Conservation (phyloP, 2,113 vertebrate genomes). For the Scolopax mira region DNA sequence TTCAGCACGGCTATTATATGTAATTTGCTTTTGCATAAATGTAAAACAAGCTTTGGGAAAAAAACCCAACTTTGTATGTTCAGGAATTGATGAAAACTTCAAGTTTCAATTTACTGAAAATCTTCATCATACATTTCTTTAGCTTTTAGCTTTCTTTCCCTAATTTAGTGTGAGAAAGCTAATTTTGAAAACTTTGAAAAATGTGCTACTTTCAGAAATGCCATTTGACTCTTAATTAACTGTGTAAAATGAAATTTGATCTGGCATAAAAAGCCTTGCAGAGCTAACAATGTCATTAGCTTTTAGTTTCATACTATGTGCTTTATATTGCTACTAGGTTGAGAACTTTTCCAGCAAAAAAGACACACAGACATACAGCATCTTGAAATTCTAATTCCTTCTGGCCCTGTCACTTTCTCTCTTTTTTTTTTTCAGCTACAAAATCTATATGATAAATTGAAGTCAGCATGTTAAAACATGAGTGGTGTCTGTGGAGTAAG, state of each 20-base stretch:
- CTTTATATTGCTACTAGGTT: background rate
- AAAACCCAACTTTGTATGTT: background rate
- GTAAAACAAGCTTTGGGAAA: background rate
- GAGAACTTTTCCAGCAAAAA: background rate
- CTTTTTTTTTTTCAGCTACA: background rate
- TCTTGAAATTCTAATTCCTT: constrained; percentile 1
- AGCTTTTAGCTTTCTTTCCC: constrained; percentile 25
- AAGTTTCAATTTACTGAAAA: constrained; percentile 8
- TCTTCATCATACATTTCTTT: background rate
- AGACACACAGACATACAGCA: background rate
- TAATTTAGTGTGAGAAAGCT: constrained; percentile 17
- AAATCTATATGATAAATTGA: background rate
- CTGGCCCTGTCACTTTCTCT: background rate
- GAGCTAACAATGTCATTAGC: constrained; percentile 25
- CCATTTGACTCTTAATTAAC: constrained; percentile 47
- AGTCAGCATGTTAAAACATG: background rate
- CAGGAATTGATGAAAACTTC: constrained; percentile 24
- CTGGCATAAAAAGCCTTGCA: constrained; percentile 25
- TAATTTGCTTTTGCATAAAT: constrained; percentile 57
- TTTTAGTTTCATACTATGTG: constrained; percentile 11
- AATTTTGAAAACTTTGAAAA: constrained; percentile 25
- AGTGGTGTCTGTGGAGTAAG: background rate
- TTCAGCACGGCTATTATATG: constrained; percentile 42
- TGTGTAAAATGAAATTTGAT: constrained; percentile 43
- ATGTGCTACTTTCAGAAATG: constrained; percentile 32